These are phyloP conservation scores for Heliconius eleuchia DNA, from an alignment of 1,140 invertebrate genomes.

Conservation along the genomic window DNA sequence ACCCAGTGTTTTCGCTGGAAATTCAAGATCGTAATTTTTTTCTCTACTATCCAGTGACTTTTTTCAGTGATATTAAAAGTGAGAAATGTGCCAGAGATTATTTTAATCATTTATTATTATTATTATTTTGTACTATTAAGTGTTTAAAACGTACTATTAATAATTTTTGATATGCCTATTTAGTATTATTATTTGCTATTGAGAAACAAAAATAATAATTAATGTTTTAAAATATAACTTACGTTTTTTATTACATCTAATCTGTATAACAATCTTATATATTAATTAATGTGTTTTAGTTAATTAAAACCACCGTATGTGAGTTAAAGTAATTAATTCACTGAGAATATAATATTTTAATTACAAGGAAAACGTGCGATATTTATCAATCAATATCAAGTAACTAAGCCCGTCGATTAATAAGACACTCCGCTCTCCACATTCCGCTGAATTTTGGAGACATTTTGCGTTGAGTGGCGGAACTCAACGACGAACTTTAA, in stretches of 20 bases:
- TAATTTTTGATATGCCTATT: neutral
- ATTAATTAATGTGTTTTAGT: neutral
- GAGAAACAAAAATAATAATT: neutral
- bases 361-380: neutral
- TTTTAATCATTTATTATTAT: neutral
- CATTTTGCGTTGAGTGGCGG: neutral
- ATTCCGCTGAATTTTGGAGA: neutral
- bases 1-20: constrained; percentile 39
- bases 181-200: neutral
- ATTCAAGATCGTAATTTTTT: constrained; percentile 2
- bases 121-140: neutral
- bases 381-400: neutral
- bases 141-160: neutral
- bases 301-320: neutral
- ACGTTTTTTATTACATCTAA: neutral
- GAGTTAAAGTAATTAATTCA: neutral
- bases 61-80: neutral
- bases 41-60: neutral
- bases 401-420: neutral
- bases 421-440: neutral
- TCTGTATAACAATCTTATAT: neutral
- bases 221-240: neutral
- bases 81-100: neutral
- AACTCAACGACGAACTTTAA: neutral
- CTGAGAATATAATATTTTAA: neutral